Conservation (phyloP, 2,888 invertebrate species). For the Lamellibrachia satsuma region DNA sequence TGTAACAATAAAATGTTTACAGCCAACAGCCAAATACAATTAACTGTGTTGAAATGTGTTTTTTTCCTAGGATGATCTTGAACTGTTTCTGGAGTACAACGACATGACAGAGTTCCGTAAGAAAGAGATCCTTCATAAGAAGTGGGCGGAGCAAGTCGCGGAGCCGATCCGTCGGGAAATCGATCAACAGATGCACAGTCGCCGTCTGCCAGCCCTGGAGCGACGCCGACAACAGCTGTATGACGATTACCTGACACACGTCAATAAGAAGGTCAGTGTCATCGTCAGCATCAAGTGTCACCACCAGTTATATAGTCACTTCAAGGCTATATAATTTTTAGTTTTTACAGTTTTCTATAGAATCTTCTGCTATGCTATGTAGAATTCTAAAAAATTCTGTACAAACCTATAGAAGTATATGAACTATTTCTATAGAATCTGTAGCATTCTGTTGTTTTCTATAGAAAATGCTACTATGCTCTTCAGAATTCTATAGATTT, state of each 20-base stretch:
- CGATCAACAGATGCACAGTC: slow-evolving; percentile 53
- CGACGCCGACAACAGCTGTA: slow-evolving; percentile 56
- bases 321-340: no score
- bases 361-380: no score
- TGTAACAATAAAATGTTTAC: not conserved
- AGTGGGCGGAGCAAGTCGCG: slow-evolving; percentile 60
- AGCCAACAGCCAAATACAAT: not conserved
- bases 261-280: slow-evolving; percentile 57
- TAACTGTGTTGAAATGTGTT: not conserved
- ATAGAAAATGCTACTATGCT: no score
- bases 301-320: no score
- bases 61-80: not conserved
- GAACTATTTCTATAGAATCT: no score
- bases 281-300: no score
- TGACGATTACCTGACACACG: slow-evolving; percentile 61
- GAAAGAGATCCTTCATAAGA: slow-evolving; percentile 62
- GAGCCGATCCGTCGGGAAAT: slow-evolving; percentile 60
- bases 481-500: no score
- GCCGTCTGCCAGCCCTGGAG: slow-evolving; percentile 53
- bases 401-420: no score
- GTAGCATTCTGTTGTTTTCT: no score
- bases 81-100: slow-evolving; percentile 22
- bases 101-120: slow-evolving; percentile 38
- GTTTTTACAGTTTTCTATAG: no score
- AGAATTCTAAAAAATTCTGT: no score